These are phyloP conservation scores for Drosophila kanekoi DNA, from an alignment of 2,888 invertebrate genomes.

Conservation along the genomic window DNA sequence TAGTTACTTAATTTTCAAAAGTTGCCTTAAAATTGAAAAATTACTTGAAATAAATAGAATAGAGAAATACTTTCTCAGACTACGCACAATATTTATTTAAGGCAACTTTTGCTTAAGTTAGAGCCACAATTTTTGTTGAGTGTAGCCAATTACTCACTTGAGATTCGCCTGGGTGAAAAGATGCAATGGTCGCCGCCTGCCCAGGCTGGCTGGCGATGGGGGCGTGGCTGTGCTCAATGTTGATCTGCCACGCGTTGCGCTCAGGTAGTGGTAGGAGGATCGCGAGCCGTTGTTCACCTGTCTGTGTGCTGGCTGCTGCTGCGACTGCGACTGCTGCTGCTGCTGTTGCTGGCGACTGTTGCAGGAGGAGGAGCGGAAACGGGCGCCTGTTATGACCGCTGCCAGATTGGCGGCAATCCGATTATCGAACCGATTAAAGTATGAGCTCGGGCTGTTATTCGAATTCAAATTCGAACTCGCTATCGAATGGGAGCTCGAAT, in stretches of 20 bases:
- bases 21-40: too few relatives aligned
- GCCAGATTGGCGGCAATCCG: conserved; percentile 81
- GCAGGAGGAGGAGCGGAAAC: conserved; percentile 80
- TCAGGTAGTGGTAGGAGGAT: conserved; percentile 43
- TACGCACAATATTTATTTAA: too few relatives aligned
- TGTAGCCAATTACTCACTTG: conserved; percentile 78
- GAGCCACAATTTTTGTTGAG: too few relatives aligned
- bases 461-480: conserved; percentile 40
- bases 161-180: conserved; percentile 82
- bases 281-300: conserved; percentile 12
- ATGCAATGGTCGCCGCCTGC: conserved; percentile 80
- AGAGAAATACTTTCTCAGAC: too few relatives aligned
- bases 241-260: conserved; percentile 29
- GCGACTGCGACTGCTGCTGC: conserved; percentile 16
- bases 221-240: conserved; percentile 49
- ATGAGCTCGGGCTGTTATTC: conserved; percentile 62
- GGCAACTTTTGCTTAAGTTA: too few relatives aligned
- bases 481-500: conserved; percentile 62
- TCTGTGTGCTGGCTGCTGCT: conserved; percentile 10
- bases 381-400: conserved; percentile 76
- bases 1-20: too few relatives aligned
- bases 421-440: conserved; percentile 83
- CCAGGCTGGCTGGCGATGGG: conserved; percentile 60
- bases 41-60: too few relatives aligned
- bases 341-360: conserved; percentile 59